These are phyloP conservation scores for Aphrophora alni DNA, from an alignment of 2,888 invertebrate species.

Conservation along the genomic window DNA sequence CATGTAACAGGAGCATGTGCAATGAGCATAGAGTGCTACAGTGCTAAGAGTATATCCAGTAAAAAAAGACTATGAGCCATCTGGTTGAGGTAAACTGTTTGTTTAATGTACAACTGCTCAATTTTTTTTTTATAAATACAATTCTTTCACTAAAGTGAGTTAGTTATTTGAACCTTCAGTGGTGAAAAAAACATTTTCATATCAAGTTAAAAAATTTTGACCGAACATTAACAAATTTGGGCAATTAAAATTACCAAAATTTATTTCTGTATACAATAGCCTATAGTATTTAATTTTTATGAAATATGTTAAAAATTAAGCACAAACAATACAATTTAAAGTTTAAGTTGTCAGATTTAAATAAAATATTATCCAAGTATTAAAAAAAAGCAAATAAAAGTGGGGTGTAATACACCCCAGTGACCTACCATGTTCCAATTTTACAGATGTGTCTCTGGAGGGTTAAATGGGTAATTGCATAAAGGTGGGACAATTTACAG, in stretches of 20 bases:
- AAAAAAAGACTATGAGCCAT: too few relatives aligned
- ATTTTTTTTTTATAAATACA: background rate
- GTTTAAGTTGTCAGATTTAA: background rate
- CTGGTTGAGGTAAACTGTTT: background rate
- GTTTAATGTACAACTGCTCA: background rate
- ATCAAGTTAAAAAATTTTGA: background rate
- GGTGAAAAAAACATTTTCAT: background rate
- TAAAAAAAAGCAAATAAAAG: background rate
- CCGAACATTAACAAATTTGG: background rate
- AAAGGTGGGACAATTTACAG: too few relatives aligned
- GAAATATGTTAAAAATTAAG: background rate
- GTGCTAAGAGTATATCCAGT: background rate
- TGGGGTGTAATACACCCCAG: background rate
- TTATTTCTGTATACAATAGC: background rate
- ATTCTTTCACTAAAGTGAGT: background rate
- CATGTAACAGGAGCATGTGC: background rate
- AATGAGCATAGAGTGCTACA: conserved; percentile 3
- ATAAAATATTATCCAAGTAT: background rate
- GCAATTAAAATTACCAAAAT: background rate
- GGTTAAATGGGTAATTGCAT: too few relatives aligned
- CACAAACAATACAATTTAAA: background rate
- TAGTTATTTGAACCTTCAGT: background rate
- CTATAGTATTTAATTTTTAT: background rate
- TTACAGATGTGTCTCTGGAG: background rate
- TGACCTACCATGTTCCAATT: background rate